A percentile compares a stretch with the other conserved stretches of the same genome.
Evolutionary conservation across 2,888 invertebrate genomes (phyloP).

Genomic region (Pheosia tremula): DNA sequence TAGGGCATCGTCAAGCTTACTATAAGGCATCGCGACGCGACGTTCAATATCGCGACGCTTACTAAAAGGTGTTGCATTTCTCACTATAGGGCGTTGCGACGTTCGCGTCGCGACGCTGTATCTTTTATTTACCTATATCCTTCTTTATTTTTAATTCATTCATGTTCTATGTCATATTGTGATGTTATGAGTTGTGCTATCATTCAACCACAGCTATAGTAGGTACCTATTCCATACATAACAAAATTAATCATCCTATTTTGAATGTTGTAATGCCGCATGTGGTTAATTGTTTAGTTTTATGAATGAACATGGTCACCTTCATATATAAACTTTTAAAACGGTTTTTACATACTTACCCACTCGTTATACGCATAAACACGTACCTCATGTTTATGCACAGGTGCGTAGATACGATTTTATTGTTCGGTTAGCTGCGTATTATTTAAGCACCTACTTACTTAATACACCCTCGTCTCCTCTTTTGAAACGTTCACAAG

Average conservation of each 20-base stretch:
- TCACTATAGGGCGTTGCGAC: too few relatives aligned
- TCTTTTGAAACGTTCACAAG: too few relatives aligned
- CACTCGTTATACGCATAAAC: constrained; percentile 4
- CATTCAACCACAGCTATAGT: neutral
- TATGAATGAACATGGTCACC: neutral
- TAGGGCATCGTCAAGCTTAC: too few relatives aligned
- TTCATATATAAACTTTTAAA: neutral
- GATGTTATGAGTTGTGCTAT: neutral
- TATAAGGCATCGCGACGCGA: too few relatives aligned
- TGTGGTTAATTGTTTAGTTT: neutral
- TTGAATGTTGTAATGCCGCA: neutral
- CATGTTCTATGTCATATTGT: too few relatives aligned
- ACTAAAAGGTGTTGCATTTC: too few relatives aligned
- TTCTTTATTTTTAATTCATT: too few relatives aligned
- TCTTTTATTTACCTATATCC: too few relatives aligned
- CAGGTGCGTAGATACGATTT: neutral
- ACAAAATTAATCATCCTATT: neutral
- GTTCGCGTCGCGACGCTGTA: too few relatives aligned
- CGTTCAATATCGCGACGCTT: too few relatives aligned
- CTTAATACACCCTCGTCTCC: too few relatives aligned
- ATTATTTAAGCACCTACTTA: too few relatives aligned
- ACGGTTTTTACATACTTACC: neutral
- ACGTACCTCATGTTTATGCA: constrained; percentile 1
- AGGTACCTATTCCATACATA: neutral
- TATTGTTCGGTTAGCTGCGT: neutral